Evolutionary conservation across 2,888 invertebrate genomes (phyloP).

Genomic region (Acleris sparsana): DNA sequence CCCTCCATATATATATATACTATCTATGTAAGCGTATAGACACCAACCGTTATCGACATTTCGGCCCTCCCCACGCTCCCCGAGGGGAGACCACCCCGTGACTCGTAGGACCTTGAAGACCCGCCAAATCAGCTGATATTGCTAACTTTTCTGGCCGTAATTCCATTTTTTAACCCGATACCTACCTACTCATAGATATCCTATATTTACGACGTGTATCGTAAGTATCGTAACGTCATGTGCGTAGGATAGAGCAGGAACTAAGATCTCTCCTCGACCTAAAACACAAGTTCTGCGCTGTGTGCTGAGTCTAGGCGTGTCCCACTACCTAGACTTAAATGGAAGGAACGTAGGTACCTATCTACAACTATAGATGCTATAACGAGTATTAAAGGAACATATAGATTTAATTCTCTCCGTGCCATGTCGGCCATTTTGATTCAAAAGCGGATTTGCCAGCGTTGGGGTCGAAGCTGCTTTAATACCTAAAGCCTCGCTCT

Average conservation of each 20-base stretch:
- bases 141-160: slow-evolving; percentile 44
- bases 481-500: neutral
- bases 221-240: no score
- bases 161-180: slow-evolving; percentile 28
- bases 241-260: no score
- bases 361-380: neutral
- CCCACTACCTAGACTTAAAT: neutral
- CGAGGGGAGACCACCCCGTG: slow-evolving; percentile 36
- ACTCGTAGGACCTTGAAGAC: slow-evolving; percentile 66
- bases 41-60: slow-evolving; percentile 37
- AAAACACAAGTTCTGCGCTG: no score
- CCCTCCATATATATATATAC: slow-evolving; percentile 1
- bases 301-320: neutral
- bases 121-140: slow-evolving; percentile 72
- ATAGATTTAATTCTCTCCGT: neutral
- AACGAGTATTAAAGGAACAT: neutral
- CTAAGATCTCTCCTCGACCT: no score
- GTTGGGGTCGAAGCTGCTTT: neutral
- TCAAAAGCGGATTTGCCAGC: neutral
- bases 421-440: slow-evolving; percentile 3
- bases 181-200: no score
- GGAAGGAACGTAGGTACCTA: neutral
- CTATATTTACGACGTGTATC: no score
- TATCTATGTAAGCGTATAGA: neutral
- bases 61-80: slow-evolving; percentile 41